These are phyloP conservation scores for Caradrina kadenii DNA, from an alignment of 2,888 invertebrate species.

Conservation along the genomic window DNA sequence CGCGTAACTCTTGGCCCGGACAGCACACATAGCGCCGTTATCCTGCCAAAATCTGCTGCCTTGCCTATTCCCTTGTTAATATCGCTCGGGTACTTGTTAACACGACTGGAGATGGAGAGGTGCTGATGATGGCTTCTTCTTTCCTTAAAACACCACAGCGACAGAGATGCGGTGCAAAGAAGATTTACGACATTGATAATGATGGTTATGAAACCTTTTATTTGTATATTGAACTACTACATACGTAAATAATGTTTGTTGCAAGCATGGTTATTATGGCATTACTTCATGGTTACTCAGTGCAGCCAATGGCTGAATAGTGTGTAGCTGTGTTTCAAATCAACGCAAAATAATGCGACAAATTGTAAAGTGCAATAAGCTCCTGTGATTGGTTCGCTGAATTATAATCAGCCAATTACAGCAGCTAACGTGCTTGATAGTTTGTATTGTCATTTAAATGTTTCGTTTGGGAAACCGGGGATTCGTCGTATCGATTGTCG, in stretches of 20 bases:
- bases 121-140: too few relatives aligned
- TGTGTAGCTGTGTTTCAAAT: not conserved
- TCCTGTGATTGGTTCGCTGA: too few relatives aligned
- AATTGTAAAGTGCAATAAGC: too few relatives aligned
- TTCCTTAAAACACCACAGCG: not conserved
- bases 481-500: too few relatives aligned
- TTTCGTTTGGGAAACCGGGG: too few relatives aligned
- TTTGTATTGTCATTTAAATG: not conserved
- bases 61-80: not conserved
- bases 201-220: not conserved
- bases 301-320: not conserved
- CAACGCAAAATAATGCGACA: too few relatives aligned
- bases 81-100: not conserved
- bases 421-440: too few relatives aligned
- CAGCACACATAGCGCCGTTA: conserved; percentile 5
- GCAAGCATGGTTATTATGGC: not conserved
- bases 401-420: too few relatives aligned
- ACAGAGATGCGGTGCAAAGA: not conserved
- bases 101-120: not conserved
- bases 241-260: not conserved
- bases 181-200: not conserved
- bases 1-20: conserved; percentile 52
- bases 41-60: not conserved
- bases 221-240: not conserved
- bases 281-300: not conserved